Conservation (phyloP, 1,140 invertebrate species). For the Sitophilus oryzae region DNA sequence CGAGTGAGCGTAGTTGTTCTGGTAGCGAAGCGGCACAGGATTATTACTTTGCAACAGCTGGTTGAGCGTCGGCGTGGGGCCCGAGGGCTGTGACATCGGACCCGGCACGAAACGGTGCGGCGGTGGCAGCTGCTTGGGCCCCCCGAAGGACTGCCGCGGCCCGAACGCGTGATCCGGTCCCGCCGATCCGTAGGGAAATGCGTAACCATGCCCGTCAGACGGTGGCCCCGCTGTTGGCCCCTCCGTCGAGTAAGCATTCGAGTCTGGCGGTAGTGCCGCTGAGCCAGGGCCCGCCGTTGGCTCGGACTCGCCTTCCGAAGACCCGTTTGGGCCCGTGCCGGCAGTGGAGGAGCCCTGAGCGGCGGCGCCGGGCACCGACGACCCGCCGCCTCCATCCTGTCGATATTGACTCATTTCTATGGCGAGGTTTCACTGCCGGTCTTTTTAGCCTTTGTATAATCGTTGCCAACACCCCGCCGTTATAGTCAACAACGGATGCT, state of each 20-base stretch:
- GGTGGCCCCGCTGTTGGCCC: constrained; percentile 18
- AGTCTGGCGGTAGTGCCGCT: constrained; percentile 19
- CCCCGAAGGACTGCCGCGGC: constrained; percentile 39
- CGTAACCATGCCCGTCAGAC: constrained; percentile 34
- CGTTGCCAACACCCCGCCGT: constrained; percentile 50
- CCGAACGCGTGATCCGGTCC: constrained; percentile 40
- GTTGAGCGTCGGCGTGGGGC: constrained; percentile 86
- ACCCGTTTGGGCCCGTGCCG: constrained; percentile 23
- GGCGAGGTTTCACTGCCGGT: constrained; percentile 40
- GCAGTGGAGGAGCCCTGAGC: constrained; percentile 27
- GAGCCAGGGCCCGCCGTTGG: constrained; percentile 10
- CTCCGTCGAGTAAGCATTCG: constrained; percentile 23
- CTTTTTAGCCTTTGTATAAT: constrained; percentile 41
- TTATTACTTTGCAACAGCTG: constrained; percentile 54
- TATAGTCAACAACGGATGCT: constrained; percentile 47
- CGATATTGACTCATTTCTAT: constrained; percentile 45
- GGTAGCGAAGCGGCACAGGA: constrained; percentile 38
- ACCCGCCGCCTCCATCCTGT: constrained; percentile 36
- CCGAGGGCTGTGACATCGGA: constrained; percentile 66
- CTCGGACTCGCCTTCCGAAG: constrained; percentile 23
- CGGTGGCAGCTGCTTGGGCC: constrained; percentile 34
- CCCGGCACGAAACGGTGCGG: constrained; percentile 53
- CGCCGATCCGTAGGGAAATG: constrained; percentile 37
- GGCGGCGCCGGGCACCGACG: constrained; percentile 25
- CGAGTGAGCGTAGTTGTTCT: constrained; percentile 39